Conservation (phyloP, 2,888 invertebrate species). For the Agrochola circellaris region DNA sequence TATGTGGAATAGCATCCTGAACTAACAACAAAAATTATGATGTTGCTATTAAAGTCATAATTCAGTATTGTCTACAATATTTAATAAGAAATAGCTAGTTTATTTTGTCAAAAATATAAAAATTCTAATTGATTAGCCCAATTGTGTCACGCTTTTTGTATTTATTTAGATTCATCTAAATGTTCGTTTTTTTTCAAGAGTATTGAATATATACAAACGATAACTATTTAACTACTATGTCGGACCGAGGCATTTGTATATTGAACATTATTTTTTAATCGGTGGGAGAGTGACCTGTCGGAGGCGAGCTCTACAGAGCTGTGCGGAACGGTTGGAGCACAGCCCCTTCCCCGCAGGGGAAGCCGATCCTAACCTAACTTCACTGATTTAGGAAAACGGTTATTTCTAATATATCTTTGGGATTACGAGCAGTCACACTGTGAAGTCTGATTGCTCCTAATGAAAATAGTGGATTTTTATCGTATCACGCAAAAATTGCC, state of each 20-base stretch:
- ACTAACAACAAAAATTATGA: background rate
- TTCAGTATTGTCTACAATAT: conserved; percentile 7
- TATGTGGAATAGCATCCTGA: conserved; percentile 10
- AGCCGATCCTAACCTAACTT: background rate
- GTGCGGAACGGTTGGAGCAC: background rate
- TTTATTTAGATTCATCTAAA: background rate
- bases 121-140: too few species aligned
- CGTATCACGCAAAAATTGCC: background rate
- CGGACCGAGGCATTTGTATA: background rate
- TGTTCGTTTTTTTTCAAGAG: background rate
- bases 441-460: background rate
- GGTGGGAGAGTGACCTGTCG: too few species aligned
- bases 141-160: background rate
- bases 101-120: background rate
- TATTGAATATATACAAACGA: background rate
- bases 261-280: background rate
- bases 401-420: background rate
- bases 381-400: background rate
- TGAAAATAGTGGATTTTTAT: background rate
- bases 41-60: background rate
- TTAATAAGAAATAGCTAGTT: background rate
- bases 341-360: background rate
- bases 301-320: background rate
- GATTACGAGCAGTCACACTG: background rate
- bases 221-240: background rate